Conservation (phyloP, 2,797 vertebrate genomes). For the Periparus ater region DNA sequence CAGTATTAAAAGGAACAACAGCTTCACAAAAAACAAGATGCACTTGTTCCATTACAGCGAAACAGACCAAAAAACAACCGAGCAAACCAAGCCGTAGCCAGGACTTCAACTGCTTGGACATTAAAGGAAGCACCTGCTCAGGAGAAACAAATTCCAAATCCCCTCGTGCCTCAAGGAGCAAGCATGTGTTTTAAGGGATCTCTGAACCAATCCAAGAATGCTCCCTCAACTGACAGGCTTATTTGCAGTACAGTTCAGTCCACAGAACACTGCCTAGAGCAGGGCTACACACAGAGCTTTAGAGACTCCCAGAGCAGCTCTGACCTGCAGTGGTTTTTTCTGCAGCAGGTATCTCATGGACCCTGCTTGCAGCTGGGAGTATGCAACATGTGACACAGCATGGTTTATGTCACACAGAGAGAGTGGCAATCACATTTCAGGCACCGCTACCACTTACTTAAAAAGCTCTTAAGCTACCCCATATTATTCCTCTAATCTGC, state of each 20-base stretch:
- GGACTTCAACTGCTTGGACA: not conserved
- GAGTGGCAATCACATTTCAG: not conserved
- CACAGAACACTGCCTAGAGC: not conserved
- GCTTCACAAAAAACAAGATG: not conserved
- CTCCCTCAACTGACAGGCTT: accelerated
- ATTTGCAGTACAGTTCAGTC: not conserved
- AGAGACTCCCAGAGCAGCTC: no score
- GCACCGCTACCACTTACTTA: not conserved
- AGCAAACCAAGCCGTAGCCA: not conserved
- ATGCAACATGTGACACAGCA: accelerated
- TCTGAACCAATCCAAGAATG: not conserved
- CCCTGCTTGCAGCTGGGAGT: not conserved
- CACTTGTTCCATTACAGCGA: not conserved
- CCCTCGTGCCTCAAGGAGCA: not conserved
- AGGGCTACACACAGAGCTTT: accelerated
- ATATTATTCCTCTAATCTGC: not conserved
- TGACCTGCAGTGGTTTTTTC: not conserved
- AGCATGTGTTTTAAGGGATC: not conserved
- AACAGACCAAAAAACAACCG: not conserved
- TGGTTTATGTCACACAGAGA: no score
- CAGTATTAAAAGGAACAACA: not conserved
- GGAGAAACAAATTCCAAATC: not conserved
- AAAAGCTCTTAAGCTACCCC: not conserved
- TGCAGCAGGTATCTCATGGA: not conserved
- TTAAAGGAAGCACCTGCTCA: not conserved